Percentiles rank a stretch among this genome's conserved stretches.
These are phyloP conservation scores for Tolypeutes matacus DNA, from an alignment of 2,797 vertebrate genomes.

Conservation along the genomic window DNA sequence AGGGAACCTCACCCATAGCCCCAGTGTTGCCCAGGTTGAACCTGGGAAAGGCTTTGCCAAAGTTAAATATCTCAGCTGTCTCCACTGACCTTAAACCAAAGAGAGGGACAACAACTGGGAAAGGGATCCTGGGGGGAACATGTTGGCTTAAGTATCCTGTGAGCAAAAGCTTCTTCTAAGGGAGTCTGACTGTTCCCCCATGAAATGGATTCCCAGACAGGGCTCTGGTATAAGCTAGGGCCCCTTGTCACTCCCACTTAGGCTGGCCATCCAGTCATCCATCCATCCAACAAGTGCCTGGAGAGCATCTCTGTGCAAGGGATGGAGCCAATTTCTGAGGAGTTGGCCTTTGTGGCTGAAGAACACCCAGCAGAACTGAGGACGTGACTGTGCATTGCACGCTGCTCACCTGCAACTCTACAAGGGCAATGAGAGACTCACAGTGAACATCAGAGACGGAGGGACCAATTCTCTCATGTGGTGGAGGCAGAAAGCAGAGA, in stretches of 20 bases:
- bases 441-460: background rate
- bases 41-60: background rate
- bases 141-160: background rate
- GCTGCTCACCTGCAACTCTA: background rate
- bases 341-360: background rate
- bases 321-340: background rate
- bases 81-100: background rate
- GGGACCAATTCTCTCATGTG: background rate
- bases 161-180: background rate
- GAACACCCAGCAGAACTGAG: background rate
- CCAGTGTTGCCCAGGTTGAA: accelerated
- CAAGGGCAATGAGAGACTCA: background rate
- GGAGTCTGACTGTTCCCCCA: background rate
- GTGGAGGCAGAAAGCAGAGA: background rate
- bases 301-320: background rate
- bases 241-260: background rate
- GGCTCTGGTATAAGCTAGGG: background rate
- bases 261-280: background rate
- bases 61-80: background rate
- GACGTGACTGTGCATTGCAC: background rate
- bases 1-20: background rate
- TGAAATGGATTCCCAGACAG: background rate
- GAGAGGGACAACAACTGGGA: background rate
- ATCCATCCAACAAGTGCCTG: background rate
- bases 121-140: background rate